Base-by-base conservation (phyloP, 2,113 vertebrate species). In the Neogale vison region DNA sequence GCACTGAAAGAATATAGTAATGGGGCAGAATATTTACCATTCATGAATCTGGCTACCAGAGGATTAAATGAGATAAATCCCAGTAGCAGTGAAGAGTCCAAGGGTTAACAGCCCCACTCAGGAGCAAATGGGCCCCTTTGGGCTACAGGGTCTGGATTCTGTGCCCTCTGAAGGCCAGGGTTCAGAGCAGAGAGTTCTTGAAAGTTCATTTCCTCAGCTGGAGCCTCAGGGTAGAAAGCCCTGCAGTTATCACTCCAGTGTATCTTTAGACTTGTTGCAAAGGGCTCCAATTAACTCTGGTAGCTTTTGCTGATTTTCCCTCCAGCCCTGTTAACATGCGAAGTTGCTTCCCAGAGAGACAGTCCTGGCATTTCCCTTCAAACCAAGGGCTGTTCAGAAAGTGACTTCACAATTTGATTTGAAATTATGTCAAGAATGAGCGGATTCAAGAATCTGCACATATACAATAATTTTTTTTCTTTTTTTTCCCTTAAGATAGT, bases 61-160 rank as follows among this genome's bases (percentile, higher is more conserved):
- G 80, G 55, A 96, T 95, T 95, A 67, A 90, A 50, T 90, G 83
- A 96, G 94, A 34, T 50, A 85, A 98, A 72, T 95, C 95, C 94
- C 93, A 92, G 21, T 11, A 61, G 90, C 57, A 1, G 7, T 4
- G 52, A 57, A 85, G 50, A 84, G 94, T 96, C 76, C 84, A 96
- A 79, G 96, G 98, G 97, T 97, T 95, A 97, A 97, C 88, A 92
- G 88, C 65, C 84, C 71, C 57, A 45, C n/a, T 96, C 86, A 77
- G 77, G 90, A 96, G 80, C 71, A 98, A 96, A 96, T 96, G 96
- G 95, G 95, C 90, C 97, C 96, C 96, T 77, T 36, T 94, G 97
- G 97, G 92, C 93, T 26, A 9, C 7, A 7, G 29, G 34, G 57
- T 69, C 95, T 92, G 15, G 29, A 88, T 80, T n/a, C 90, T 7